These are phyloP conservation scores for Ips nitidus DNA, from an alignment of 1,140 invertebrate genomes.

Conservation along the genomic window DNA sequence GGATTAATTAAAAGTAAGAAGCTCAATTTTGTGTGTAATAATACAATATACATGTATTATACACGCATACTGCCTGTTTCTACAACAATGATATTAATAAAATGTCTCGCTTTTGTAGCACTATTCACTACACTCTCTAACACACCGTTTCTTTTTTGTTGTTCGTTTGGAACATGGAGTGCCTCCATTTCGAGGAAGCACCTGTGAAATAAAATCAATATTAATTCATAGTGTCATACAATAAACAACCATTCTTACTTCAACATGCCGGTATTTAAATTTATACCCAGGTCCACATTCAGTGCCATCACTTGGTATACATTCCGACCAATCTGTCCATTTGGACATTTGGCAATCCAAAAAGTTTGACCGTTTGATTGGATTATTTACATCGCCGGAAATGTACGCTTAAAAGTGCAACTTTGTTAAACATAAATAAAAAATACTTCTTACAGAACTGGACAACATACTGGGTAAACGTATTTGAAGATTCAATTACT, in stretches of 20 bases:
- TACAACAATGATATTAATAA: too few species aligned
- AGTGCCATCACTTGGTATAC: conserved; percentile 23
- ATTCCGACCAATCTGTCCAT: conserved; percentile 43
- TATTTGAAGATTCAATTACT: too few species aligned
- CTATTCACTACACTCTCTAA: neutral
- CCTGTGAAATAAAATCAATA: conserved; percentile 42
- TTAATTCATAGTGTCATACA: neutral
- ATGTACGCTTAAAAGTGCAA: conserved; percentile 19
- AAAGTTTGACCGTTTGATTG: neutral
- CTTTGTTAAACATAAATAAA: neutral
- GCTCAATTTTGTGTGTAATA: too few species aligned
- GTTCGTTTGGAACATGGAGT: conserved; percentile 66
- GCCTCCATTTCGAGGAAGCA: conserved; percentile 66
- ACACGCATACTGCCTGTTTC: too few species aligned
- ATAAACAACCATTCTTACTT: conserved; percentile 34
- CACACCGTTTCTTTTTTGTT: conserved; percentile 56
- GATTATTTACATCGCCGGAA: neutral
- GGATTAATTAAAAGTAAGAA: too few species aligned
- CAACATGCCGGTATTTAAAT: conserved; percentile 47
- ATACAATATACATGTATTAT: too few species aligned
- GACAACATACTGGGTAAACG: neutral
- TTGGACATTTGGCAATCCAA: conserved; percentile 36
- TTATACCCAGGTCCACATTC: conserved; percentile 39
- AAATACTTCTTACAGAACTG: neutral
- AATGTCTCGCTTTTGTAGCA: too few species aligned